A percentile compares a stretch with the other conserved stretches of the same genome.
phyloP scores from a whole-genome alignment of 2,888 invertebrate genomes.

The Entomobrya proxima region DNA sequence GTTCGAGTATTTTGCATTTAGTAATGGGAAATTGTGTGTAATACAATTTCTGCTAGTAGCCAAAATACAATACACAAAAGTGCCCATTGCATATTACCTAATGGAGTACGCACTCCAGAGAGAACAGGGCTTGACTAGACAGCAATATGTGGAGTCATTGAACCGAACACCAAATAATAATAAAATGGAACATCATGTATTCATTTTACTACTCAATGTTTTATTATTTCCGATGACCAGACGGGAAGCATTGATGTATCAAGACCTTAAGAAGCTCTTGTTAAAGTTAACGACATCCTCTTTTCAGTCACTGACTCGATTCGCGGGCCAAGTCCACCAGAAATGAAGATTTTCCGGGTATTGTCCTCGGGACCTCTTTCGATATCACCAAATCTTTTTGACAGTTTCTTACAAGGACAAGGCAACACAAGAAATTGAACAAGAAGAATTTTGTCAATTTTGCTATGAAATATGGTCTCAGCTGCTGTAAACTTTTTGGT shows the following conservation, averaged over 20 bases:
- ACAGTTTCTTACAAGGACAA: neutral
- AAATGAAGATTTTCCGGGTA: neutral
- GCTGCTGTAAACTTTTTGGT: too few relatives aligned
- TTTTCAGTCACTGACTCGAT: neutral
- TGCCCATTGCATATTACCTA: too few relatives aligned
- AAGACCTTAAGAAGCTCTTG: neutral
- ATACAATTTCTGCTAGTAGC: too few relatives aligned
- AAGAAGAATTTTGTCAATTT: neutral
- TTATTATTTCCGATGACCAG: conserved; percentile 9
- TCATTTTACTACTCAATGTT: neutral
- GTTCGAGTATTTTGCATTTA: neutral
- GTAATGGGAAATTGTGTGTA: too few relatives aligned
- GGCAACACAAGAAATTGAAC: neutral
- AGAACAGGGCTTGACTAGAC: neutral
- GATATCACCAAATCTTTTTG: neutral
- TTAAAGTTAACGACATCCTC: neutral
- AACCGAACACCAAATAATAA: neutral
- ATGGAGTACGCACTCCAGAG: too few relatives aligned
- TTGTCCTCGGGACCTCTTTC: neutral
- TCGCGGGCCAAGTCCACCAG: neutral
- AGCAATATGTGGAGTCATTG: neutral
- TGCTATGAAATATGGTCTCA: conserved; percentile 13
- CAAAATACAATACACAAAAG: too few relatives aligned
- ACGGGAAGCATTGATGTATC: neutral
- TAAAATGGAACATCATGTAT: neutral